A percentile compares a stretch with the other conserved stretches of the same genome.
These are phyloP conservation scores for Peromyscus melanophrys DNA, from an alignment of 2,797 vertebrate species.

Conservation along the genomic window DNA sequence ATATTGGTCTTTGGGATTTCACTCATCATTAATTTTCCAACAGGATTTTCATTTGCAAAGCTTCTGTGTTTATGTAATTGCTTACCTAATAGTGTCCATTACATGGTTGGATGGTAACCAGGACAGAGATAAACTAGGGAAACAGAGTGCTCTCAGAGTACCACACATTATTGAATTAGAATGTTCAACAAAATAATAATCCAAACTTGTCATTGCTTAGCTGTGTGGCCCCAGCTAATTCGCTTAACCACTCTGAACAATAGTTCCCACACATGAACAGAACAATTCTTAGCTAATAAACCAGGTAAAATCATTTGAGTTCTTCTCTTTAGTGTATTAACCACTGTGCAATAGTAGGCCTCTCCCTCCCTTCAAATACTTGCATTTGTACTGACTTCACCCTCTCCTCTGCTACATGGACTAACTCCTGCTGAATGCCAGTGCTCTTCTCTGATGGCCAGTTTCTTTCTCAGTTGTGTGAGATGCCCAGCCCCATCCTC, in stretches of 20 bases:
- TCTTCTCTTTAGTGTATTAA: neutral
- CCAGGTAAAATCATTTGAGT: neutral
- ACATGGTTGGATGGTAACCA: slow-evolving; percentile 74
- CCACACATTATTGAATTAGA: slow-evolving; percentile 18
- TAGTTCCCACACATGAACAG: neutral
- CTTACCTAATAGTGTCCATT: slow-evolving; percentile 76
- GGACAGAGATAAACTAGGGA: slow-evolving; percentile 70
- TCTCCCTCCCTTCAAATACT: neutral
- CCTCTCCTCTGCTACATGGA: fast-evolving
- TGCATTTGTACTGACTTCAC: neutral
- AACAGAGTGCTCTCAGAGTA: neutral
- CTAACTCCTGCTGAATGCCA: neutral
- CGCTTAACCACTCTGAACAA: neutral
- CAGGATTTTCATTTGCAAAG: slow-evolving; percentile 77
- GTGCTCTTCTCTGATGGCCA: neutral
- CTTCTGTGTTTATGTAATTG: slow-evolving; percentile 74
- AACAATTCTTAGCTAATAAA: neutral
- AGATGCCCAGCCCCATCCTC: neutral
- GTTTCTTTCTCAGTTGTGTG: neutral
- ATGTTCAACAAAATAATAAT: neutral
- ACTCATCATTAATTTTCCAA: slow-evolving; percentile 76
- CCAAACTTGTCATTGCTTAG: neutral
- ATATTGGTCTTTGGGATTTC: slow-evolving; percentile 72
- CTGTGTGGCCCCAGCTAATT: neutral
- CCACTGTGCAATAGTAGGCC: neutral